Evolutionary conservation across 1,140 invertebrate species (phyloP).

Genomic region (Neodiprion pinetum): DNA sequence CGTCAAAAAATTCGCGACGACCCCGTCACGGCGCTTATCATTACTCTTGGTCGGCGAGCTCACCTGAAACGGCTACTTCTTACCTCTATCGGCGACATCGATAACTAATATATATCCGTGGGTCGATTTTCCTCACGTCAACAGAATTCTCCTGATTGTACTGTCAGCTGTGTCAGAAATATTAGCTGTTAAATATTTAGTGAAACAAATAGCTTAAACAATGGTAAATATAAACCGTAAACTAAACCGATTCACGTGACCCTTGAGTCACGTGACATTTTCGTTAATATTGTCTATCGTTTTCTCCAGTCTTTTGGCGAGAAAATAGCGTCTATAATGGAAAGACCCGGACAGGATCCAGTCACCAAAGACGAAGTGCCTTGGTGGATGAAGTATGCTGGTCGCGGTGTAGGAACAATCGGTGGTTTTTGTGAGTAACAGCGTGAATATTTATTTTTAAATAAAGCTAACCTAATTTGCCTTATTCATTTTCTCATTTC

Average conservation of each 20-base stretch:
- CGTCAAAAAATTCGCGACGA: too few species aligned
- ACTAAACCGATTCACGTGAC: neutral
- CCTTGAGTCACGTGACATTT: neutral
- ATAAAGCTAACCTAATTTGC: too few species aligned
- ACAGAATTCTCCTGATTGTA: constrained; percentile 19
- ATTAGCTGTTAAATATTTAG: neutral
- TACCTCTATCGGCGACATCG: neutral
- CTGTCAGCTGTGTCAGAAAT: constrained; percentile 36
- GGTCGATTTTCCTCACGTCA: constrained; percentile 40
- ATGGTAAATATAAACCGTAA: neutral
- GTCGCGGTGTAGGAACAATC: constrained; percentile 81
- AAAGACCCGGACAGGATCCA: constrained; percentile 77
- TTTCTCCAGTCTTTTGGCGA: constrained; percentile 76
- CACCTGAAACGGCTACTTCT: neutral
- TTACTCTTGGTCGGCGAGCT: too few species aligned
- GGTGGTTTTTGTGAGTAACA: constrained; percentile 78
- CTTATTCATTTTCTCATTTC: too few species aligned
- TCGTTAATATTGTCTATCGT: constrained; percentile 23
- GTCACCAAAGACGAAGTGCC: constrained; percentile 80
- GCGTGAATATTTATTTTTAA: neutral
- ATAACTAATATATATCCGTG: neutral
- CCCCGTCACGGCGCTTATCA: too few species aligned
- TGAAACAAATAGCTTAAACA: neutral
- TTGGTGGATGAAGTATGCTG: constrained; percentile 89
- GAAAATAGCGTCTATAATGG: constrained; percentile 78